Conservation (phyloP, 2,888 invertebrate species). For the Drosophila picticornis region DNA sequence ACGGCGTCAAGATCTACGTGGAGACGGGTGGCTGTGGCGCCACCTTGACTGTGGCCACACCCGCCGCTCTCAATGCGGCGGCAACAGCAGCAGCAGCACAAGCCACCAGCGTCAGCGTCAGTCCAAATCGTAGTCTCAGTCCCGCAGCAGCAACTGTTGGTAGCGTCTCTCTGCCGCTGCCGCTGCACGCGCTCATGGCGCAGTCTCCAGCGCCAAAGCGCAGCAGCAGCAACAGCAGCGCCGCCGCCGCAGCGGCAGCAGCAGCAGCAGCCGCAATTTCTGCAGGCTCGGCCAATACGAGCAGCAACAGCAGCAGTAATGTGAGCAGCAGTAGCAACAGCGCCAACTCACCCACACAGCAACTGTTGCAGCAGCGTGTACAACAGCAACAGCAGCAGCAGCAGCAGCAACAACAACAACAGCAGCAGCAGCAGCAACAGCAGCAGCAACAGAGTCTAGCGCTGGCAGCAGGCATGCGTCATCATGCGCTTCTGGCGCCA, state of each 20-base stretch:
- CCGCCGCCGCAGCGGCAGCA: constrained; percentile 14
- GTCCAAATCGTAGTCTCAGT: constrained; percentile 44
- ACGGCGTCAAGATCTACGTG: constrained; percentile 96
- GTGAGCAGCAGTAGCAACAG: constrained; percentile 37
- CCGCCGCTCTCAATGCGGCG: constrained; percentile 64
- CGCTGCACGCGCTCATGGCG: constrained; percentile 60
- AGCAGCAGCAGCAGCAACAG: constrained; percentile 83
- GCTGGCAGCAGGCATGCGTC: constrained; percentile 86
- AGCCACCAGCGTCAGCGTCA: constrained; percentile 30
- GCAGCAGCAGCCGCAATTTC: constrained; percentile 35
- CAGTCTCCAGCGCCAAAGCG: constrained; percentile 51
- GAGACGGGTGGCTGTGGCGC: constrained; percentile 85
- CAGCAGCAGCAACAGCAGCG: constrained; percentile 53
- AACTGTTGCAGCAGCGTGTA: constrained; percentile 85
- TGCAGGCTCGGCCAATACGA: constrained; percentile 49
- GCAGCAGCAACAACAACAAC: constrained; percentile 63
- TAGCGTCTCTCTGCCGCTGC: constrained; percentile 42
- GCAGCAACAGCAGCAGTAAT: constrained; percentile 45
- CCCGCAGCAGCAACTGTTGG: constrained; percentile 59
- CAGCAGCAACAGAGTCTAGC: constrained; percentile 85
- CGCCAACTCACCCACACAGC: constrained; percentile 69
- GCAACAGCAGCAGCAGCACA: constrained; percentile 58
- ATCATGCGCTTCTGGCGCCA: constrained; percentile 89
- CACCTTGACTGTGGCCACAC: constrained; percentile 80
- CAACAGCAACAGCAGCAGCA: constrained; percentile 66